Base-by-base conservation (phyloP, 1,140 invertebrate species). In the Drosophila bocqueti region DNA sequence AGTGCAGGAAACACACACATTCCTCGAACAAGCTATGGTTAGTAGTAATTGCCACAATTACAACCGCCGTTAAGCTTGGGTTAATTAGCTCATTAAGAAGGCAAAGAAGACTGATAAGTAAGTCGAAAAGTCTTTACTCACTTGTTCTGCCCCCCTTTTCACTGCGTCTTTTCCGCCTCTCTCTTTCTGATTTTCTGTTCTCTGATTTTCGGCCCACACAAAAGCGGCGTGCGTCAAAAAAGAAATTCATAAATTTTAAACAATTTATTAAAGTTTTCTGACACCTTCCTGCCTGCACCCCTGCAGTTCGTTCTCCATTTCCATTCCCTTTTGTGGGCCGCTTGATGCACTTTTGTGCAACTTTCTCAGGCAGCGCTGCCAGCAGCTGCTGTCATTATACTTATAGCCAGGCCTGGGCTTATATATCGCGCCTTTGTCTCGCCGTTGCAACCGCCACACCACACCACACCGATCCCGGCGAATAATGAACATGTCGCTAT, bases 241-340 rank as follows among this genome's bases (percentile, higher is more conserved):
- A 71, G 83, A 86, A 86, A 86, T 84, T 77, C 76, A 86, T 67
- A 79, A 76, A 86, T 67, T 79, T 82, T 74, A 64, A 57, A 64
- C 79, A 82, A 76, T 76, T 76, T 76, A 76, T 76, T 76, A 54
- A 76, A 75, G 74, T 79, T 79, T 79, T 77, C 76, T 79, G 71
- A 60, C 64, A 54, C 69, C 62, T 13, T 36, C 34, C 34, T 13
- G 34, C 11, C 34, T 11, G 34, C 34, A 0, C 34, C 34, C 34
- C 34, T 36, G 34, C 34, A 36, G 34, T 11, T 36, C 11, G 34
- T 38, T 24, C 24, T 18, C 29, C 29, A 15, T 45, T 54, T 24
- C 21, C 59, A 36, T 64, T 46, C 26, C 42, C 21, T 60, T 31
- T 64, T 49, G 38, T 38, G 50, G 50, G 50, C n/a, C 0, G 21